Evolutionary conservation across 2,797 vertebrate genomes (phyloP), one percentile per base, ranked within the genome.

Genomic region (Falco peregrinus): DNA sequence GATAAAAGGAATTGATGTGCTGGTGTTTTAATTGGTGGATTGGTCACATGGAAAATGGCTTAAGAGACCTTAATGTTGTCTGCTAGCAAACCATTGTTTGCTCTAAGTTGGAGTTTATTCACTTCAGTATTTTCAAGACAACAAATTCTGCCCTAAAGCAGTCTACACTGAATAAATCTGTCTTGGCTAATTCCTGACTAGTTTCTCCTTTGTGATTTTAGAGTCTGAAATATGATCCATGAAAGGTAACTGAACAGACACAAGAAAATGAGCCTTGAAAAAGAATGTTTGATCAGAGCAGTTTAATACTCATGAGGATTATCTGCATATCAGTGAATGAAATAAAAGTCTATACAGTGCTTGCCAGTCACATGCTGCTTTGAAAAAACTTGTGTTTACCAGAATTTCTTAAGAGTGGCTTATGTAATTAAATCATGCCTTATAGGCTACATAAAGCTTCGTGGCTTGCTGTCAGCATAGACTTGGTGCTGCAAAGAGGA

Each of bases 11-110:
- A 77, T 21, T 83, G 75, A 70, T 70, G 41, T 86, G 29, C 54
- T 83, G 37, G 10, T 93, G 48, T 83, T 87, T 95, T 83, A 94
- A 81, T 85, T 87, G 87, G 24, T 79, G 48, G 89, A 85, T 68
- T 70, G 86, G 74, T 90, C 81, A 41, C 45, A 35, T 35, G 35
- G 60, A 90, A 74, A 80, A 76, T 60, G 91, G 48, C 43, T 84
- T 79, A 67, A 86, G 76, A 90, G 45, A 70, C 21, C 45, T 63
- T 77, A 41, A 61, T 68, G 21, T 65, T 78, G 61, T 78, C 85
- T 70, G 28, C 67, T 29, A 50, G 45, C 51, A 54, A 45, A 48
- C 63, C 86, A 11, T 76, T 89, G 26, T 68, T 87, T 81, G 47
- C 85, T 89, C 70, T 79, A 35, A 79, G 39, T 48, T 84, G 37